phyloP scores from a whole-genome alignment of 2,888 invertebrate genomes.

The Troilus luridus region DNA sequence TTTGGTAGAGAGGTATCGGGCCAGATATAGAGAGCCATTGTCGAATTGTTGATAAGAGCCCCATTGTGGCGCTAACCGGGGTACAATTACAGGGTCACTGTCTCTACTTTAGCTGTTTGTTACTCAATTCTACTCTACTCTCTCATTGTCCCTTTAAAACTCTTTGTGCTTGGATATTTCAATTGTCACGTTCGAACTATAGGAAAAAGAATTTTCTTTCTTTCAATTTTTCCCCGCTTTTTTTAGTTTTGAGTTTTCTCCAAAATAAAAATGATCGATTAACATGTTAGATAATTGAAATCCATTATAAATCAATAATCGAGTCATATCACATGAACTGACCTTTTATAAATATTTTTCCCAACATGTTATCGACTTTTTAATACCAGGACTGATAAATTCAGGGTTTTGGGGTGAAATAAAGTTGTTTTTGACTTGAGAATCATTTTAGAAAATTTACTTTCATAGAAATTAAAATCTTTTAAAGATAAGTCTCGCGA shows the following conservation, averaged over 20 bases:
- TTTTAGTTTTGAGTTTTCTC: too few species aligned
- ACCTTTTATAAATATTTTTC: too few species aligned
- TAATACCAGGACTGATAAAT: too few species aligned
- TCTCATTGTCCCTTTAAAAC: slow-evolving; percentile 18
- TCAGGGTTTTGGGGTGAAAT: too few species aligned
- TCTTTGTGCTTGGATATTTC: neutral
- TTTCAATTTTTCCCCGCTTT: too few species aligned
- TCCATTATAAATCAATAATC: neutral
- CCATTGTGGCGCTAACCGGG: slow-evolving; percentile 42
- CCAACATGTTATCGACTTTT: too few species aligned
- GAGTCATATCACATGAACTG: too few species aligned
- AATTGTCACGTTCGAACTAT: neutral
- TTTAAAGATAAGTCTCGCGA: too few species aligned
- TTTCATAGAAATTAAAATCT: too few species aligned
- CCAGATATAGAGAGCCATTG: slow-evolving; percentile 50
- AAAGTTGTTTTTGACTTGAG: too few species aligned
- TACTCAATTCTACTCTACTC: slow-evolving; percentile 26
- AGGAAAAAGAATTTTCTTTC: neutral
- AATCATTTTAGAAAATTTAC: too few species aligned
- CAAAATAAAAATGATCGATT: too few species aligned
- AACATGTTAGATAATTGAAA: neutral
- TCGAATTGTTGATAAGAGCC: slow-evolving; percentile 52
- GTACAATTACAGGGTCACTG: slow-evolving; percentile 49
- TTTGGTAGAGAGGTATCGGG: slow-evolving; percentile 52
- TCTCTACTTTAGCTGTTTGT: slow-evolving; percentile 34